Percentiles rank a stretch among this genome's conserved stretches.
phyloP scores from a whole-genome alignment of 2,113 vertebrate genomes.

The Macrotus californicus region DNA sequence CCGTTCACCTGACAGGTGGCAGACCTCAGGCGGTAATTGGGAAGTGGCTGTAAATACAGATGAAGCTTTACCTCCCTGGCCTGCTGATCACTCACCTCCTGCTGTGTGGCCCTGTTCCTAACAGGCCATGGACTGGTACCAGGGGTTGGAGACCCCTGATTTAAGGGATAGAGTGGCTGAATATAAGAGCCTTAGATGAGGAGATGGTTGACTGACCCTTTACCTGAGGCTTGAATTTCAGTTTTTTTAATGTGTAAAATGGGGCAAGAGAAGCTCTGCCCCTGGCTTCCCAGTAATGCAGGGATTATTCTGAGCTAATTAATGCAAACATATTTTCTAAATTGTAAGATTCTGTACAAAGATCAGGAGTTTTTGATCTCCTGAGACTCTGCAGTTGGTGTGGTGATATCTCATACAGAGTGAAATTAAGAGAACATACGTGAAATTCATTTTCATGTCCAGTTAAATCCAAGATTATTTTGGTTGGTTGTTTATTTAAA shows the following conservation, averaged over 20 bases:
- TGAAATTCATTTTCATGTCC: neutral
- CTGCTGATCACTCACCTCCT: too few species aligned
- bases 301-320: neutral
- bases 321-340: neutral
- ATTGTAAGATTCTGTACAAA: neutral
- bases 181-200: neutral
- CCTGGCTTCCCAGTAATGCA: accelerated
- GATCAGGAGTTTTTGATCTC: neutral
- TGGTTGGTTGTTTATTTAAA: neutral
- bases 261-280: neutral
- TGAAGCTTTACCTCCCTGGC: too few species aligned
- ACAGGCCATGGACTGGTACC: too few species aligned
- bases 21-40: too few species aligned
- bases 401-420: neutral
- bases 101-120: too few species aligned
- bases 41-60: too few species aligned
- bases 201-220: neutral
- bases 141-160: too few species aligned
- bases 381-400: neutral
- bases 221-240: neutral
- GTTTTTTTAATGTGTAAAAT: neutral
- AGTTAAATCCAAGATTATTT: neutral
- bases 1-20: too few species aligned
- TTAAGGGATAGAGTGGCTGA: neutral
- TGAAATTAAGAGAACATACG: neutral